These are phyloP conservation scores for Muricea muricata DNA, from an alignment of 92 coral and sea anemone species.

Conservation along the genomic window DNA sequence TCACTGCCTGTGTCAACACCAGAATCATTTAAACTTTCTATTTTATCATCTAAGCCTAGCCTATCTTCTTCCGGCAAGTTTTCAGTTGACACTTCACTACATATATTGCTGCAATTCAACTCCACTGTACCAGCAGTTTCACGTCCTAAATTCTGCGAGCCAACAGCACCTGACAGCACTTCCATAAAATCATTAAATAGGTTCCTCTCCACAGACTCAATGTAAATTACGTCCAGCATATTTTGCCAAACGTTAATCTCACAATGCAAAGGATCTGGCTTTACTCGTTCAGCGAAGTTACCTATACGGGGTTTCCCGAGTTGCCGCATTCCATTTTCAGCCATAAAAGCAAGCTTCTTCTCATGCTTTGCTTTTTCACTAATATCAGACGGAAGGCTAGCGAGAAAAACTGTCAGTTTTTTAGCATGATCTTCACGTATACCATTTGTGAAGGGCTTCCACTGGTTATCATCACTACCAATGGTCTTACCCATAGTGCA, in stretches of 20 bases:
- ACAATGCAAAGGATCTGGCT: background rate
- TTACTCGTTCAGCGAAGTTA: background rate
- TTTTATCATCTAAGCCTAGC: no score
- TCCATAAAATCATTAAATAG: background rate
- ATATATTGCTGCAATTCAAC: background rate
- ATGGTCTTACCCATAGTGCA: constrained; percentile 36
- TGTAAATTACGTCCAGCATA: background rate
- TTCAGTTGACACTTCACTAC: no score
- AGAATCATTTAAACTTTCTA: no score
- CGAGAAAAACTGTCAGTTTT: background rate
- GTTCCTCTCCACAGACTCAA: background rate
- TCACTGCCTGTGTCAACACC: no score
- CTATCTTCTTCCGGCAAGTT: no score
- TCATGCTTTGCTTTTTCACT: constrained; percentile 31
- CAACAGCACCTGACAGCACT: background rate
- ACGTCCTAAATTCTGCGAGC: background rate
- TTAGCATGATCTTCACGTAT: constrained; percentile 27
- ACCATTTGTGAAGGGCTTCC: constrained; percentile 36
- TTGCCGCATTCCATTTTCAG: constrained; percentile 17
- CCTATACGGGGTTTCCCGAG: background rate
- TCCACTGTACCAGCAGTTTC: background rate
- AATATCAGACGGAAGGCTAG: constrained; percentile 9
- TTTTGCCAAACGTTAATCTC: background rate
- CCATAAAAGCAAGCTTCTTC: background rate
- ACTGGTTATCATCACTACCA: constrained; percentile 4